Base-by-base conservation (phyloP, 2,797 vertebrate genomes). In the Epinephelus awoara region DNA sequence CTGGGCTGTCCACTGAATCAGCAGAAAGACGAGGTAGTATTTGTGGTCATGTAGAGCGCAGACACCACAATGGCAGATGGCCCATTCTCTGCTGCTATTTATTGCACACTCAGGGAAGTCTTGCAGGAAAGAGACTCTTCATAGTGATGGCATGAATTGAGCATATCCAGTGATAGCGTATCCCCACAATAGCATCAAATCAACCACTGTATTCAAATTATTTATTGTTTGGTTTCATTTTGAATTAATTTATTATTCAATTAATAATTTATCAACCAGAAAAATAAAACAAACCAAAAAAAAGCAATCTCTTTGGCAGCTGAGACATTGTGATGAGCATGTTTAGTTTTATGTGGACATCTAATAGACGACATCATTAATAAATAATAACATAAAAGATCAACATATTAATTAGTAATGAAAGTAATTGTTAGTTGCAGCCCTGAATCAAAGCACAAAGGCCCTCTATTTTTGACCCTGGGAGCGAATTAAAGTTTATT, bases 1-100 rank as follows among this genome's bases (percentile, higher is more conserved):
- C 17, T 42, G 72, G 79, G 75, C 79, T 77, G 77, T 85, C 79
- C 71, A 71, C 89, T 90, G 83, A 85, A 79, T 89, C 82, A 91
- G 84, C 90, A 89, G 81, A 69, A 91, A 85, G 52, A 74, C 2
- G 0, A 74, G 56, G 57, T 73, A 52, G 81, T 67, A 65, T 70
- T 82, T 86, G 88, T 84, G 79, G 69, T 85, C 70, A 55, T 72
- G 82, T 54, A 19, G 73, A 67, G 80, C 17, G 34, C 50, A 89
- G 79, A 84, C 67, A 58, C 77, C 69, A 77, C 77, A 58, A 47
- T 79, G 80, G 82, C 87, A 87, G 76, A 87, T 67, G 57, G 82
- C 68, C 78, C 79, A 69, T 66, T 77, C 52, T 58, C 80, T 63
- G 52, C 10, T 64, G 64, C 67, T 83, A 80, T 89, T 83, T 88